Conservation (phyloP, 2,797 vertebrate species). For the Sebastes itinus region DNA sequence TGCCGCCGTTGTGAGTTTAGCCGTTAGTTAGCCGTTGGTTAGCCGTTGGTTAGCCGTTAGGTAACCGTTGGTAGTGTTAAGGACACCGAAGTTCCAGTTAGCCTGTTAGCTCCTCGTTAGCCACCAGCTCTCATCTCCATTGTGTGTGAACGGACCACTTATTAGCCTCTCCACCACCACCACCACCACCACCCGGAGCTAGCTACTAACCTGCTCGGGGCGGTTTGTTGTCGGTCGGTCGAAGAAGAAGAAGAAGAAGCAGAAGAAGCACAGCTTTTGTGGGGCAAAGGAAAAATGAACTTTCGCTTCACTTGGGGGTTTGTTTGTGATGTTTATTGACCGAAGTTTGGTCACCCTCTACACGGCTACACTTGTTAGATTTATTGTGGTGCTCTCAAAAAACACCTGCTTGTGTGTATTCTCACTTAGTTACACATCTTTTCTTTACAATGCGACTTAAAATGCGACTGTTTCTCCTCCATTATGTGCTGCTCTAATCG, state of each 20-base stretch:
- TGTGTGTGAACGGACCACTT: constrained; percentile 70
- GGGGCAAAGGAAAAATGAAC: too few relatives aligned
- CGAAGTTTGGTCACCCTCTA: constrained; percentile 40
- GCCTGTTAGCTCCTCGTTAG: constrained; percentile 60
- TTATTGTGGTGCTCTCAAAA: not conserved
- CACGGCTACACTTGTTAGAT: constrained; percentile 73
- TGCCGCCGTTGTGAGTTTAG: constrained; percentile 56
- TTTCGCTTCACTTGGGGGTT: not conserved
- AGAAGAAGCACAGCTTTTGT: too few relatives aligned
- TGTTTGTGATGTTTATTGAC: constrained; percentile 24
- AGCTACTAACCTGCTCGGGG: constrained; percentile 39
- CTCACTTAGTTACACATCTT: not conserved
- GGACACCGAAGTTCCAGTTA: constrained; percentile 75
- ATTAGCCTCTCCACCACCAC: constrained; percentile 13
- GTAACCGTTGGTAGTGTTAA: constrained; percentile 30
- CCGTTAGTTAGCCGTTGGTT: constrained; percentile 74
- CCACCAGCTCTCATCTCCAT: constrained; percentile 65
- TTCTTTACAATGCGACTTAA: not conserved
- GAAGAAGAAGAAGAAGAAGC: too few relatives aligned
- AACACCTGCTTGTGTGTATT: constrained; percentile 65
- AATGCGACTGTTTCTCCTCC: constrained; percentile 21
- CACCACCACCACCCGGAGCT: constrained; percentile 8
- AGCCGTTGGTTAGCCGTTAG: constrained; percentile 25
- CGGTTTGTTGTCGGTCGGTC: not conserved
- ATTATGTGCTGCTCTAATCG: constrained; percentile 49